Conservation (phyloP, 2,797 vertebrate species). For the Danio aesculapii region DNA sequence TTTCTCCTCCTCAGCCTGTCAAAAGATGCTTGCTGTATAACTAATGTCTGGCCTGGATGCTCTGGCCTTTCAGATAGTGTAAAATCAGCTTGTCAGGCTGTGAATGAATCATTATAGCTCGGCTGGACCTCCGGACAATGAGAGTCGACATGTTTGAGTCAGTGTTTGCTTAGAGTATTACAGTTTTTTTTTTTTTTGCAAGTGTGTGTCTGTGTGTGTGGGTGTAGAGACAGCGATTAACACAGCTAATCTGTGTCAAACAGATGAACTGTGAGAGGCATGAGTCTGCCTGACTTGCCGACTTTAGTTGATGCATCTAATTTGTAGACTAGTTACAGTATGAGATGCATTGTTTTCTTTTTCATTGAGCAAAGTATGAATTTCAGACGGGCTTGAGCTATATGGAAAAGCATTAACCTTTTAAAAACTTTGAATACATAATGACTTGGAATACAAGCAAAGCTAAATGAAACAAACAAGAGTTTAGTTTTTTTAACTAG, state of each 20-base stretch:
- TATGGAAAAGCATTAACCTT: background rate
- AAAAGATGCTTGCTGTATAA: slow-evolving; percentile 45
- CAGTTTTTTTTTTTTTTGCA: slow-evolving; percentile 5
- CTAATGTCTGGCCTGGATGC: slow-evolving; percentile 44
- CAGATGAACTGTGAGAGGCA: slow-evolving; percentile 29
- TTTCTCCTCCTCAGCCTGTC: slow-evolving; percentile 30
- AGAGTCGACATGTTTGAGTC: slow-evolving; percentile 2
- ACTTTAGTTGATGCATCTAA: slow-evolving; percentile 3
- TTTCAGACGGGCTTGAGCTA: background rate
- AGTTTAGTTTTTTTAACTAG: background rate
- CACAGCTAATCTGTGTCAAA: slow-evolving; percentile 20
- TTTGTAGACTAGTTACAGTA: slow-evolving; percentile 11
- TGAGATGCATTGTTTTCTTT: background rate
- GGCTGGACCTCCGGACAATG: slow-evolving; percentile 20
- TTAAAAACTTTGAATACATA: background rate
- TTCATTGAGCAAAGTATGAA: background rate
- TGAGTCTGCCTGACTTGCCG: background rate
- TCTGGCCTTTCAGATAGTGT: slow-evolving; percentile 41
- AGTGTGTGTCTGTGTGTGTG: background rate
- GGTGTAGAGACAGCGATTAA: slow-evolving; percentile 12
- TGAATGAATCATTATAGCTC: slow-evolving; percentile 49
- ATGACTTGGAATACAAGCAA: slow-evolving; percentile 9
- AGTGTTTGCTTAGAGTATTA: slow-evolving; percentile 27
- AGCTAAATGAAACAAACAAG: background rate
- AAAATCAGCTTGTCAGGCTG: slow-evolving; percentile 47